phyloP scores from a whole-genome alignment of 2,113 vertebrate species.

The Panthera uncia region DNA sequence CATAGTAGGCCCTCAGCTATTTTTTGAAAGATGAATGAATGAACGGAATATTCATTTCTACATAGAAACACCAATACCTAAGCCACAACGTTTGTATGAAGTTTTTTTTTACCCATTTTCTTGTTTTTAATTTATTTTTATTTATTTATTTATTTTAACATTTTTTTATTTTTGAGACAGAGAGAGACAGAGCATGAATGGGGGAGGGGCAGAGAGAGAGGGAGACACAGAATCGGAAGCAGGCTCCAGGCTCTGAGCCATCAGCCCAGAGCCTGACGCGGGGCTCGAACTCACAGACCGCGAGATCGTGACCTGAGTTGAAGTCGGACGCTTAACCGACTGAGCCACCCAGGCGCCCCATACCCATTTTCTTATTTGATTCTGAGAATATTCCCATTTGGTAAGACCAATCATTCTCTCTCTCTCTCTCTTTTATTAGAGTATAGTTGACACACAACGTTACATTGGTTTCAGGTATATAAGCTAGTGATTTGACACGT shows the following conservation, averaged over 20 bases:
- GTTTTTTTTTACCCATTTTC: background rate
- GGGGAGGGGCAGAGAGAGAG: too few species aligned
- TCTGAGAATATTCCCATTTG: background rate
- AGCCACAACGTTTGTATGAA: background rate
- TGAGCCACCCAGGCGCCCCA: too few species aligned
- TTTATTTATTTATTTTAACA: too few species aligned
- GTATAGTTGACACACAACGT: background rate
- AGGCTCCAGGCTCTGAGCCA: too few species aligned
- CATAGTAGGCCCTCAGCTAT: background rate
- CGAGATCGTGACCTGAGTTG: too few species aligned
- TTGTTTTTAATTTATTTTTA: background rate
- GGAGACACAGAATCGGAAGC: too few species aligned
- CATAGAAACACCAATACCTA: background rate
- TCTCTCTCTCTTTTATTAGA: background rate
- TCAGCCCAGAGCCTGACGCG: rapidly evolving
- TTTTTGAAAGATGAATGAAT: background rate
- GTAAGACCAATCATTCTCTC: background rate
- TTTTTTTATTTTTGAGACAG: too few species aligned
- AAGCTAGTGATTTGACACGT: background rate
- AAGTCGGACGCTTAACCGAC: too few species aligned
- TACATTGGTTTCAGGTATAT: background rate
- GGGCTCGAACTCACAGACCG: too few species aligned
- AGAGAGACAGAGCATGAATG: too few species aligned
- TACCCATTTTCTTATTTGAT: background rate
- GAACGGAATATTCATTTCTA: background rate